These are phyloP conservation scores for Kradibia gibbosae DNA, from an alignment of 1,140 invertebrate species.

Conservation along the genomic window DNA sequence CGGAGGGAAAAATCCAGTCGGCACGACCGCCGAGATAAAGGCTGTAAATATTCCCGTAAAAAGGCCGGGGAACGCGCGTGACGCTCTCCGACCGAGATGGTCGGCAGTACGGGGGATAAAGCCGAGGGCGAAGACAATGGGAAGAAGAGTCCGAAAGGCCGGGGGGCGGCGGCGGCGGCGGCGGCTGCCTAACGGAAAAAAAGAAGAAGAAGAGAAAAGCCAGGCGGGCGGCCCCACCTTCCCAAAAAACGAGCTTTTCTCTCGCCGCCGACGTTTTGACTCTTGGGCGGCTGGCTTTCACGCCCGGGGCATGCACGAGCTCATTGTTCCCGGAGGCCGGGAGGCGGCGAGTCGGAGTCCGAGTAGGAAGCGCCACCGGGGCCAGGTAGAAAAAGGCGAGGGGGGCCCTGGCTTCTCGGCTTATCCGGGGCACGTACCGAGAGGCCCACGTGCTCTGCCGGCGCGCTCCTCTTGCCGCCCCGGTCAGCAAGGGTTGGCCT, in stretches of 20 bases:
- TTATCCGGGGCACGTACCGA: neutral
- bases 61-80: neutral
- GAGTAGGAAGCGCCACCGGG: neutral
- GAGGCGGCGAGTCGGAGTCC: neutral
- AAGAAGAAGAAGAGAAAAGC: neutral
- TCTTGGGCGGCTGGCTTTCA: constrained; percentile 16
- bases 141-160: too few relatives aligned
- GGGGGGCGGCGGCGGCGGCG: too few relatives aligned
- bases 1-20: neutral
- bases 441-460: too few relatives aligned
- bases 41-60: constrained; percentile 19
- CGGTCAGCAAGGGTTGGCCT: neutral
- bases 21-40: constrained; percentile 5
- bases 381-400: neutral
- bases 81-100: too few relatives aligned
- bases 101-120: neutral
- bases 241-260: constrained; percentile 5
- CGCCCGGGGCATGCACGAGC: neutral
- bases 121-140: too few relatives aligned
- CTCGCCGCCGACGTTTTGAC: constrained; percentile 16
- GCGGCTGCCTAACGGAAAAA: neutral
- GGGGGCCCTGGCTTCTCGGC: neutral
- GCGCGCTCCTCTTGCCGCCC: neutral
- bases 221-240: neutral
- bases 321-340: constrained; percentile 1